A percentile compares a stretch with the other conserved stretches of the same genome.
These are phyloP conservation scores for Eupristina koningsbergeri DNA, from an alignment of 1,140 invertebrate species.

Conservation along the genomic window DNA sequence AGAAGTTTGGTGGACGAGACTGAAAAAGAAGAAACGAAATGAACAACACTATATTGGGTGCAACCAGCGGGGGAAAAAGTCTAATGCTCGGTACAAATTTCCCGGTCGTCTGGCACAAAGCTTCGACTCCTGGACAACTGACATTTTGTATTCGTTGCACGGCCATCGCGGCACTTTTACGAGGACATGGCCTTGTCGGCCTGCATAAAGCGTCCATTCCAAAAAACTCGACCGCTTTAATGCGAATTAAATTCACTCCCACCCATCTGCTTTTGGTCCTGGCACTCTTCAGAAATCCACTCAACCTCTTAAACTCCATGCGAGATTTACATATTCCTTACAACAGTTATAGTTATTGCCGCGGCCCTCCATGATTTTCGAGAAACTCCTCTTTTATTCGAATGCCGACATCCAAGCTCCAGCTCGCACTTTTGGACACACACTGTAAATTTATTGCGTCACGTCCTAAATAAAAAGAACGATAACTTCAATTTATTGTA, in stretches of 20 bases:
- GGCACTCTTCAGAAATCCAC: too few relatives aligned
- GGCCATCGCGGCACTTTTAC: conserved; percentile 4
- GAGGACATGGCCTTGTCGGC: not conserved
- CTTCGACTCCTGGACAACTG: not conserved
- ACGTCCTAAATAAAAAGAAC: too few relatives aligned
- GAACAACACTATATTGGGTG: not conserved
- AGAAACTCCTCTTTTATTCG: too few relatives aligned
- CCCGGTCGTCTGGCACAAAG: not conserved
- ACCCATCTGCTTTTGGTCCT: not conserved
- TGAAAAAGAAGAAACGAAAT: not conserved
- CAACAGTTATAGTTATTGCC: too few relatives aligned
- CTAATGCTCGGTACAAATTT: conserved; percentile 7
- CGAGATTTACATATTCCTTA: too few relatives aligned
- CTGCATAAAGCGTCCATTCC: not conserved
- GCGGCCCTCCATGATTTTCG: too few relatives aligned
- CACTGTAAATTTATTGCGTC: too few relatives aligned
- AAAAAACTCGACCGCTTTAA: conserved; percentile 9
- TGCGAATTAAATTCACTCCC: conserved; percentile 32
- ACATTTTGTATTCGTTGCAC: conserved; percentile 13
- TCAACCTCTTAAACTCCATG: not conserved
- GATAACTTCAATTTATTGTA: too few relatives aligned
- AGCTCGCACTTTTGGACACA: too few relatives aligned
- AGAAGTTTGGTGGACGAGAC: not conserved
- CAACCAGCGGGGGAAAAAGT: not conserved
- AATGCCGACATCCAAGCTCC: too few relatives aligned